Base-by-base conservation (phyloP, 2,888 invertebrate species). In the Stramonita haemastoma region DNA sequence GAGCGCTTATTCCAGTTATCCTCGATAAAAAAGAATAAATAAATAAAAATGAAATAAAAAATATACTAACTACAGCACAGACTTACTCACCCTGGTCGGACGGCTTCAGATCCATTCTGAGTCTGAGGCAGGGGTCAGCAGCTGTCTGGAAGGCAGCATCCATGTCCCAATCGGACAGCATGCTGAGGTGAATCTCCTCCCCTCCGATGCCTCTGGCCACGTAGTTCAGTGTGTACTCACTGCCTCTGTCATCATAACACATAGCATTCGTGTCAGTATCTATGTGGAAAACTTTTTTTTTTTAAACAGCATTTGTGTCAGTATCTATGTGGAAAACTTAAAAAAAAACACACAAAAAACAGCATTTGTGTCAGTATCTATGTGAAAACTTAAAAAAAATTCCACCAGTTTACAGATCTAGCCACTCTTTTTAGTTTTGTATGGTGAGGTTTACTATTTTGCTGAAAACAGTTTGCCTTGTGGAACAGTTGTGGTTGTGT, bases 91-190 rank as follows among this genome's bases (percentile, higher is more conserved):
- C 97, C 95, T 98, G 98, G 57, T 98, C 98, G 96, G 98, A 98
- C 0, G 98, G 98, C 96, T 98, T 98, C 95, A 98, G 97, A 95
- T 99, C 98, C 86, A 99, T 98, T 96, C 98, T 98, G 85, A 99
- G 96, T 95, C 98, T 97, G 46, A 99, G 97, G 96, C 98, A 98
- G 92, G 99, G 98, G 95, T 98, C 98, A 34, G 98, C 97, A 89
- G 97, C 97, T 93, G 97, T 98, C 94, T 98, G 97, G 96, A 99
- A 98, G 91, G 99, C 99, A 91, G 99, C 99, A 96, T 99, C 99
- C 96, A 99, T 97, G 96, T 99, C 99, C 98, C 98, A 99, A 95
- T 99, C 99, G 26, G 99, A 99, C 84, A 99, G 96, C 91, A 99
- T 97, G 90, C 98, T 98, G 94, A 99, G 96, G 96, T 98, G 98